These are phyloP conservation scores for Caenorhabditis sp. DNA, from an alignment of 2,888 invertebrate genomes.

Conservation along the genomic window DNA sequence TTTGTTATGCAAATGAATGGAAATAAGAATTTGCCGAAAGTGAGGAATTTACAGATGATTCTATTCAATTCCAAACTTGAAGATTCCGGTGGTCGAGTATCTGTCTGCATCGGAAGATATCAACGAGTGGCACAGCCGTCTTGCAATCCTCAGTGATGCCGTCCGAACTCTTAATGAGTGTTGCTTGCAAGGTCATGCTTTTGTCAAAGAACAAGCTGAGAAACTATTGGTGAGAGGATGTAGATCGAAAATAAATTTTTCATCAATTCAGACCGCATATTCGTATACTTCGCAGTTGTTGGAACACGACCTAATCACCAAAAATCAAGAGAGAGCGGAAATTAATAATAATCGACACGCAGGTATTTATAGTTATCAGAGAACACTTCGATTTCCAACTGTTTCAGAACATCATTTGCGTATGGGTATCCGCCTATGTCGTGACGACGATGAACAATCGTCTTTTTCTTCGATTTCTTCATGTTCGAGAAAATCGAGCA, in stretches of 20 bases:
- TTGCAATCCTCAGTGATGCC: background rate
- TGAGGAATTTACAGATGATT: background rate
- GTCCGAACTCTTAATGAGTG: background rate
- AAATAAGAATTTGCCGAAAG: background rate
- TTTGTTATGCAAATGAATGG: background rate
- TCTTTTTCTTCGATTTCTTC: background rate
- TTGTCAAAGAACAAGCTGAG: slow-evolving; percentile 4
- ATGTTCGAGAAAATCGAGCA: background rate
- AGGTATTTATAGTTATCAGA: background rate
- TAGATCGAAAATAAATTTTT: background rate
- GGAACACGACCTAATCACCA: background rate
- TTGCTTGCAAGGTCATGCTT: background rate
- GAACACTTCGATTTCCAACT: background rate
- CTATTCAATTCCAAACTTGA: background rate
- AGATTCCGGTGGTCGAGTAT: background rate
- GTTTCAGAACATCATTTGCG: slow-evolving; percentile 1
- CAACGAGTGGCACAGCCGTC: slow-evolving; percentile 10
- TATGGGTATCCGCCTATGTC: background rate
- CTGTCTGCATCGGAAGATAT: background rate
- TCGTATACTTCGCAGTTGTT: background rate
- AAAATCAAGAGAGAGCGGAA: background rate
- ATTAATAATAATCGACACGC: background rate
- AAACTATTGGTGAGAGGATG: slow-evolving; percentile 17
- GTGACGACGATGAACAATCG: background rate
- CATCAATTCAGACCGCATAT: background rate